A percentile compares a stretch with the other conserved stretches of the same genome.
These are phyloP conservation scores for Acropora yongei DNA, from an alignment of 64 coral and sea anemone genomes.

Conservation along the genomic window DNA sequence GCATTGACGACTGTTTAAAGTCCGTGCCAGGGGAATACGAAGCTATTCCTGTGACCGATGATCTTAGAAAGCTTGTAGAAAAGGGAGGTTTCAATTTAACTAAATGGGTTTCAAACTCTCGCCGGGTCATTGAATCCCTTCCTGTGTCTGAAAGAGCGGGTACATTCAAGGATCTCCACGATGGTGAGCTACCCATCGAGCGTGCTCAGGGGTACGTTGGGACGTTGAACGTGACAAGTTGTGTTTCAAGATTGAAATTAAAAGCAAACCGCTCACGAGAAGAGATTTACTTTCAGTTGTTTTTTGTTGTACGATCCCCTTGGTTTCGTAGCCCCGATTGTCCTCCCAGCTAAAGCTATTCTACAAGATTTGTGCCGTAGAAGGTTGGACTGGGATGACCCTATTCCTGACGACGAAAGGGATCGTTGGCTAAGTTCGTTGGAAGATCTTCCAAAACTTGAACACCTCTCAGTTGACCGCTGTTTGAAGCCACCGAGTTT, in stretches of 20 bases:
- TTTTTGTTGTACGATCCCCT: not conserved
- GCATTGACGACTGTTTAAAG: not conserved
- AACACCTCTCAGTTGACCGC: not conserved
- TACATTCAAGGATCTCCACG: not conserved
- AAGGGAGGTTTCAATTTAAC: constrained; percentile 33
- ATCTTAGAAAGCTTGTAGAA: not conserved
- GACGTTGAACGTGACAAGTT: not conserved
- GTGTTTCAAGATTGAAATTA: not conserved
- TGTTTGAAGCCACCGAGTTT: no score
- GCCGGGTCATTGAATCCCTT: not conserved
- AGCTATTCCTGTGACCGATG: not conserved
- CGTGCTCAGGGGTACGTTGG: constrained; percentile 24
- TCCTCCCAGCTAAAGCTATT: constrained; percentile 4
- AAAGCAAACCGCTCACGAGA: constrained; percentile 24
- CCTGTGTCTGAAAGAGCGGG: not conserved
- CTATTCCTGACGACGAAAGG: no score
- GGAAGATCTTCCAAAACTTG: not conserved
- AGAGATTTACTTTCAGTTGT: constrained; percentile 22
- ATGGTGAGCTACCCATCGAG: constrained; percentile 14
- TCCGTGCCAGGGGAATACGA: not conserved
- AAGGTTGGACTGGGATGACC: not conserved
- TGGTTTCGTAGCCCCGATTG: no score
- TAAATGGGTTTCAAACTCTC: constrained; percentile 32
- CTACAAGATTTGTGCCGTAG: constrained; percentile 2
- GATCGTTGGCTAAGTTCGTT: constrained; percentile 10